Evolutionary conservation across 2,113 vertebrate genomes (phyloP), one percentile per base, ranked within the genome.

Genomic region (Rattus norvegicus): DNA sequence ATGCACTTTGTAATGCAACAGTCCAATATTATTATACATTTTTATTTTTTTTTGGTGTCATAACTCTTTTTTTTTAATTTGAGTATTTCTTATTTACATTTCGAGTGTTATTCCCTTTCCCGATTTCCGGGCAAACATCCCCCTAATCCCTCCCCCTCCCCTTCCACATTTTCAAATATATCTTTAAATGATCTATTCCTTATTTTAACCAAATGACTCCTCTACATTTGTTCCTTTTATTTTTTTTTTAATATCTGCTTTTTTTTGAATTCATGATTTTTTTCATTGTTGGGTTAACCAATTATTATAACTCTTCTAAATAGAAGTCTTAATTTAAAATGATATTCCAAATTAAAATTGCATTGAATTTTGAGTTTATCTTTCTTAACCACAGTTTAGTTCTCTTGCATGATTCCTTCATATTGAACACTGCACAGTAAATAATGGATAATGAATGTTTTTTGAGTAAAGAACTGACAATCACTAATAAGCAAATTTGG

Each of bases 381-480:
- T 0, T 39, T 80, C 22, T 49, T 88, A 30, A 7, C 16, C 43
- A 80, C 11, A 72, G 4, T 70, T 93, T 52, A 70, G 30, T n/a
- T 92, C 0, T 84, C 65, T 24, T 1, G 39, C 33, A 8, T 24
- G 43, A 63, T 88, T 1, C 36, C 94, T 70, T 70, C 28, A 88
- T 98, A 98, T 99, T 96, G 97, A 97, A 98, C 98, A 98, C 98
- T 98, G 98, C 93, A 98, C 97, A 94, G 73, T 92, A 98, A 98
- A 98, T 98, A 99, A 83, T 92, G 97, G 98, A 95, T 98, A 98
- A 98, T 97, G 98, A 98, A 98, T 98, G 98, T 59, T 98, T 98
- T 98, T 98, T 96, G 72, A 70, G 98, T 95, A 97, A 96, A 95
- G 97, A 98, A 97, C 98, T 98, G 98, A 98, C 97, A 99, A 98